These are phyloP conservation scores for Bombus difficillimus DNA, from an alignment of 1,140 invertebrate genomes.

Conservation along the genomic window DNA sequence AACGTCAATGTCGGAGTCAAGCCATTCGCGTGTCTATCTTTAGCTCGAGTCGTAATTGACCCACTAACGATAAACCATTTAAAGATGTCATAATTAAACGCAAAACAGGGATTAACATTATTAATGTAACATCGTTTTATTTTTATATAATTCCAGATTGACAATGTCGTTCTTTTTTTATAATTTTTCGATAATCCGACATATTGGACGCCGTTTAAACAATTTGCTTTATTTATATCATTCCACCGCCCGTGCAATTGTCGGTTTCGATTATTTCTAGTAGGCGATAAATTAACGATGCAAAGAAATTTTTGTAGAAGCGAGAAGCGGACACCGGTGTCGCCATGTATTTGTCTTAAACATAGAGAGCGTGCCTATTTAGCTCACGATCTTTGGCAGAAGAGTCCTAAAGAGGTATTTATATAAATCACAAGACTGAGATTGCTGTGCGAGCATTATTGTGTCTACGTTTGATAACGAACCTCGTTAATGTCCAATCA, in stretches of 20 bases:
- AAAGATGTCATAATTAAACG: background rate
- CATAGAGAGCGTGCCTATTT: too few species aligned
- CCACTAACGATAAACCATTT: background rate
- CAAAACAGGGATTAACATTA: background rate
- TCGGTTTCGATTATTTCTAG: background rate
- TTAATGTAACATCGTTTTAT: background rate
- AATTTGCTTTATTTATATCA: too few species aligned
- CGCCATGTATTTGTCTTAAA: too few species aligned
- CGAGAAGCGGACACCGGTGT: too few species aligned
- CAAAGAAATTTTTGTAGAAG: too few species aligned
- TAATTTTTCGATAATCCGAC: too few species aligned
- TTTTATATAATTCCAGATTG: background rate
- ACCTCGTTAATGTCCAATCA: background rate
- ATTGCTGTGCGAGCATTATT: background rate
- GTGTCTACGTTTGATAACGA: constrained; percentile 31
- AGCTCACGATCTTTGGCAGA: too few species aligned
- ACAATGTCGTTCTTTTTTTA: background rate
- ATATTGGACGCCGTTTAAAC: too few species aligned
- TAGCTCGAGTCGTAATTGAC: background rate
- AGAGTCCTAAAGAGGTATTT: too few species aligned
- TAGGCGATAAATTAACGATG: background rate
- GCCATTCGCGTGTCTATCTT: background rate
- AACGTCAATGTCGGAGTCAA: background rate
- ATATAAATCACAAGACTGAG: background rate
- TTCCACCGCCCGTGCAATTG: rapidly evolving